Base-by-base conservation (phyloP, 2,888 invertebrate species). In the Cryptocephalus primarius region DNA sequence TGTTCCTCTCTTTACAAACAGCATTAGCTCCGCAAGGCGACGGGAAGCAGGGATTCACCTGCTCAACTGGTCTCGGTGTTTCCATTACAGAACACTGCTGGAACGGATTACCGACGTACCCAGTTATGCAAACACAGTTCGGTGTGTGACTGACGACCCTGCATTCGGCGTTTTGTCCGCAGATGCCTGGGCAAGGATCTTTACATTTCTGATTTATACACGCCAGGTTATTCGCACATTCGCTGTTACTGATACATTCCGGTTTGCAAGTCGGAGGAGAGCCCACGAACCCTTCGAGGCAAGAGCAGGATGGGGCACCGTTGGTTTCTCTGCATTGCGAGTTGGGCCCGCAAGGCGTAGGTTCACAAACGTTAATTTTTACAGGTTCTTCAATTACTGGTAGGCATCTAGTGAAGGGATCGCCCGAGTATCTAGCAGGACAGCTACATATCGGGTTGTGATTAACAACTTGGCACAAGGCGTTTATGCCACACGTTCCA, bases 381-480 rank as follows among this genome's bases (percentile, higher is more conserved):
- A 55, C 54, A 39, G 54, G 53, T 67, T 55, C 60, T 48, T 51
- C 58, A 54, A 48, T 47, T 55, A 72, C 68, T 48, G 70, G 66
- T 48, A 53, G 33, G 57, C 80, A 81, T 56, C 75, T 71, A 33
- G 73, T 74, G 61, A 85, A 83, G 34, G 84, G 83, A 66, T 84
- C 81, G 33, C 85, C 85, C 11, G 80, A 80, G 62, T 78, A 77
- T 64, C 75, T 72, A 1, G 72, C 62, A 8, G 78, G 78, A 60
- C 85, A 86, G 45, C 75, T 77, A 60, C 86, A 86, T 63, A 82
- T 79, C 36, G 87, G 85, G 58, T 79, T 81, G 63, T 88, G 87
- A 58, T 84, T 84, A 10, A 80, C 75, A 4, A 86, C 84, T 60
- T 78, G 77, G 59, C 87, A 88, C 42, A 77, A 61, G 1, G 86